Evolutionary conservation across 2,888 invertebrate species (phyloP).

Genomic region (Rapana venosa): DNA sequence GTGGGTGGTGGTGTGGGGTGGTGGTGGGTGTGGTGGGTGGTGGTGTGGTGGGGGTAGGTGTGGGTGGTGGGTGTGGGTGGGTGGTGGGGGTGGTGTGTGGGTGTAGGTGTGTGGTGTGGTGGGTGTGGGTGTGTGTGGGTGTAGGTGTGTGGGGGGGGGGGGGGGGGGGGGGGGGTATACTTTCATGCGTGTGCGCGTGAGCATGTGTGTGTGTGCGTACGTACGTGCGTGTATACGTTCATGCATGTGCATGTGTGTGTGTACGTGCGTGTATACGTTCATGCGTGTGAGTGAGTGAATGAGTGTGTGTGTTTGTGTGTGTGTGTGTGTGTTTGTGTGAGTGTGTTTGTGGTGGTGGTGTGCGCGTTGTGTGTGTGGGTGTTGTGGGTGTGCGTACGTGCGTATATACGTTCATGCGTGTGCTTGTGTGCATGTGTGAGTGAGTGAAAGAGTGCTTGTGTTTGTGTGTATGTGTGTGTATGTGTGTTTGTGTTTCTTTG

Average conservation of each 20-base stretch:
- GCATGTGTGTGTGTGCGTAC: not conserved
- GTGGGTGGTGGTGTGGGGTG: not conserved
- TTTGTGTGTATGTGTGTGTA: too few species aligned
- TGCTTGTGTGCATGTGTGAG: too few species aligned
- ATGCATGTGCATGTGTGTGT: not conserved
- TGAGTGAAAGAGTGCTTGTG: too few species aligned
- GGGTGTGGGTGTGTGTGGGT: not conserved
- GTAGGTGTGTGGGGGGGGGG: not conserved
- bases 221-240: not conserved
- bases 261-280: not conserved
- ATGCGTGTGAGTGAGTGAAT: slow-evolving; percentile 13
- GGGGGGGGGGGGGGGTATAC: too few species aligned
- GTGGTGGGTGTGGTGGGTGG: not conserved
- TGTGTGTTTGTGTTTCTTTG: too few species aligned
- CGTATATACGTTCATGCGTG: too few species aligned
- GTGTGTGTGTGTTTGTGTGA: too few species aligned
- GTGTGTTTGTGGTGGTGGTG: too few species aligned
- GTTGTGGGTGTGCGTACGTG: too few species aligned
- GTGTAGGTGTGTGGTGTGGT: not conserved
- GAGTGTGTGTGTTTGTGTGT: not conserved
- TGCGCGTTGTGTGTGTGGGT: too few species aligned
- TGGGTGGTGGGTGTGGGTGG: not conserved
- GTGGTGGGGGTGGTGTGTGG: not conserved
- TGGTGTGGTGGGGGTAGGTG: not conserved
- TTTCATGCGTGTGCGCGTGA: too few species aligned